A percentile compares a stretch with the other conserved stretches of the same genome.
Conservation (phyloP, 2,888 invertebrate genomes). For the Torymus auratus region DNA sequence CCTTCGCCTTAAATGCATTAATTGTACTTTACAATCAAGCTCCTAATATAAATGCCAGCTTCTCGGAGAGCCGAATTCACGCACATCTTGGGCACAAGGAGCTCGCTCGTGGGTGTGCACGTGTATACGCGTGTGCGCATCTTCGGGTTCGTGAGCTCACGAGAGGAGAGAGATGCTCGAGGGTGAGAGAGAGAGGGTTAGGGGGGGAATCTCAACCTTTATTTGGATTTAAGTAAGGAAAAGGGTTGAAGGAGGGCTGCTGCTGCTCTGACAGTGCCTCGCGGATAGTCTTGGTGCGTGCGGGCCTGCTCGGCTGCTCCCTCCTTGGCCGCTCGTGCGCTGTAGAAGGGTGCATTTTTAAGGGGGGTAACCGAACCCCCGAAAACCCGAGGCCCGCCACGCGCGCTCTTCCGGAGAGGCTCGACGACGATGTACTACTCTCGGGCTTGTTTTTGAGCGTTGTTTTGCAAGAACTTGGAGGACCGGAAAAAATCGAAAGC, state of each 20-base stretch:
- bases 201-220: slow-evolving; percentile 72
- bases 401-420: no score
- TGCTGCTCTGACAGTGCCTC: slow-evolving; percentile 45
- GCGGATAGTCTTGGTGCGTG: slow-evolving; percentile 31
- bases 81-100: neutral
- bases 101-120: neutral
- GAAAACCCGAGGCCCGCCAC: slow-evolving; percentile 23
- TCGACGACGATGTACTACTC: neutral
- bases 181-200: slow-evolving; percentile 52
- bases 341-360: slow-evolving; percentile 60
- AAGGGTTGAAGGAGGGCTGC: slow-evolving; percentile 69
- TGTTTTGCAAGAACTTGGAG: slow-evolving; percentile 48
- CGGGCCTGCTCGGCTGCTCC: neutral
- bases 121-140: neutral
- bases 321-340: slow-evolving; percentile 3
- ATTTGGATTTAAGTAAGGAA: slow-evolving; percentile 72
- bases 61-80: neutral
- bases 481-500: slow-evolving; percentile 50
- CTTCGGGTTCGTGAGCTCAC: slow-evolving; percentile 13
- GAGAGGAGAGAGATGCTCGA: slow-evolving; percentile 23
- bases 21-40: slow-evolving; percentile 40
- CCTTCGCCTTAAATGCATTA: neutral
- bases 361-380: slow-evolving; percentile 56
- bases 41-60: slow-evolving; percentile 35
- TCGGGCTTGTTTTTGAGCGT: slow-evolving; percentile 31